Base-by-base conservation (phyloP, 2,888 invertebrate species). In the Drosophila suboccidentalis region DNA sequence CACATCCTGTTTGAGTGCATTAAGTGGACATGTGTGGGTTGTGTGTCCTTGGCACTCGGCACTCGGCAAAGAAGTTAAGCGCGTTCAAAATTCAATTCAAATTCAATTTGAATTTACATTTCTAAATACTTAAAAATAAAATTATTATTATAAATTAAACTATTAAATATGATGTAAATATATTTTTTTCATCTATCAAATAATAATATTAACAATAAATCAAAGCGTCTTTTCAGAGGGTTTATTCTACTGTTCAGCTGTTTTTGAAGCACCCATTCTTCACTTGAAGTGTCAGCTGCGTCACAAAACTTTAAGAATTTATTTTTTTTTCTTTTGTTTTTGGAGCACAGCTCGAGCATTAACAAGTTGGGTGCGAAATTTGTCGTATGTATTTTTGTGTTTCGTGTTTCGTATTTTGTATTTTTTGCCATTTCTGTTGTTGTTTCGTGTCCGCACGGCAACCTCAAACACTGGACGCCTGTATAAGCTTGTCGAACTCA, bases 401-500 rank as follows among this genome's bases (percentile, higher is more conserved):
- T 26, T 26, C n/a, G 15, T 41, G 11, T 41, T 47, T 44, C 15
- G 26, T 26, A 26, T 32, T 54, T 44, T 62, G n/a, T 29, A 19
- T 29, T 54, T 44, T 62, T 36, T 22, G 13, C 19, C 50, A 47
- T 47, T 61, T 47, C 44, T 38, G 34, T 34, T 54, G 41, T 49
- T 58, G 44, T 72, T 75, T 60, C 43, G 29, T 62, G 50, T 44
- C 44, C 54, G 44, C 19, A 51, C 44, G 50, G 32, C 46, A 36
- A 41, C 57, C 39, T 63, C 68, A 60, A 44, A 44, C 58, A 36
- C 58, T 59, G 55, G 60, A 57, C 72, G 43, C 43, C 49, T 78
- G 73, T 75, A 81, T 76, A 79, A 87, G 75, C 88, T 82, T 85
- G 85, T 88, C 86, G 89, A 89, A 89, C 75, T 82, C 76, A 81